Evolutionary conservation across 2,888 invertebrate genomes (phyloP), one percentile per base, ranked within the genome.

Genomic region (Drosophila demipolita): DNA sequence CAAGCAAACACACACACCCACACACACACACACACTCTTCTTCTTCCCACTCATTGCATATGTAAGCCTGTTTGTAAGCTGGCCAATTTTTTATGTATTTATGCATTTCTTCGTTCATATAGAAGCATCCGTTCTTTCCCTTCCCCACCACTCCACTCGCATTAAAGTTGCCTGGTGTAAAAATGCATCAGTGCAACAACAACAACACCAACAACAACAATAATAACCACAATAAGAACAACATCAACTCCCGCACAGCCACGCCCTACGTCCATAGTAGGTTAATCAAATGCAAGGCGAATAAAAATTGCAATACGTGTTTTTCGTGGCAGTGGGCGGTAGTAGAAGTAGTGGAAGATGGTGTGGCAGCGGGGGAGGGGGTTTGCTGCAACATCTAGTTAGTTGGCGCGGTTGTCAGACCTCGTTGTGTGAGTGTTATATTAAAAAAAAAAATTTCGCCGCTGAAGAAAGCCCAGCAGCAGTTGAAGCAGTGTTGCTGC

Each of bases 1-100:
- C 70, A 57, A 29, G 20, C 45, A 60, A 48, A 54, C 66, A 35
- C 23, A 53, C 50, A 48, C 50, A 20, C 48, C 54, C n/a, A 52
- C 75, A 55, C 40, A 38, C 50, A 49, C 26, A 53, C 64, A 35
- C 45, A 63, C 53, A 57, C 33, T 54, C n/a, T 33, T 35, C 15
- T n/a, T n/a, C 48, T 26, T 57, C 33, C 33, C 50, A 49, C 72
- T 71, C 69, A 77, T 83, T 89, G 83, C 82, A 90, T 89, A 88
- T 90, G 86, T 90, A 89, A 89, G 78, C 80, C 75, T 65, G 77
- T 73, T 74, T 84, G 85, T 89, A 89, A 85, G 85, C 89, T 89
- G 82, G 90, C 86, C 85, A 86, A 86, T 86, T 86, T 84, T 89
- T 78, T 89, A 88, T 90, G 90, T 83, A 88, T 87, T 90, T 87